phyloP scores from a whole-genome alignment of 2,888 invertebrate species.

The Amphipoea lucens region DNA sequence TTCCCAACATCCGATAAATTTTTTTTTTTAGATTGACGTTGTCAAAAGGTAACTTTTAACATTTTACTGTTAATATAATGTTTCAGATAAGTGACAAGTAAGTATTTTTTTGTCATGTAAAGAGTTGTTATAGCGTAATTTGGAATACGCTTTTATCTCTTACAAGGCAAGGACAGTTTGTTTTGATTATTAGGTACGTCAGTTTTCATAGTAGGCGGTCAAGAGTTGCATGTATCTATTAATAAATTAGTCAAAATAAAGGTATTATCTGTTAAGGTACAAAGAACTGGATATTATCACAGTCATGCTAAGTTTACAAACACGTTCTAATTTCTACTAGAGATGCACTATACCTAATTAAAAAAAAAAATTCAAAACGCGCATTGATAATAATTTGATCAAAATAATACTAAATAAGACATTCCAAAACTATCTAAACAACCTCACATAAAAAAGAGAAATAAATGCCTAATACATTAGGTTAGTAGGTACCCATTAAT shows the following conservation, averaged over 20 bases:
- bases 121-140: neutral
- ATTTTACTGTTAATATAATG: neutral
- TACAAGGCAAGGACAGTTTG: neutral
- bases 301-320: constrained; percentile 54
- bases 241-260: constrained; percentile 45
- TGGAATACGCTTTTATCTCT: neutral
- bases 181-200: neutral
- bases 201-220: constrained; percentile 47
- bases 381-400: constrained; percentile 17
- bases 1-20: neutral
- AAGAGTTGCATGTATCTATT: constrained; percentile 32
- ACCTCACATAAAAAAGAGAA: neutral
- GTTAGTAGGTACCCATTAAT: constrained; percentile 1
- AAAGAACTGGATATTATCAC: constrained; percentile 50
- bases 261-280: constrained; percentile 27
- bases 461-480: neutral
- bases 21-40: too few species aligned
- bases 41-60: too few species aligned
- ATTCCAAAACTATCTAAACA: constrained; percentile 49
- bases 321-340: constrained; percentile 49
- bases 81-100: too few species aligned
- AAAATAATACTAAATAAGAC: constrained; percentile 19
- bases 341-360: constrained; percentile 41
- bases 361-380: constrained; percentile 15
- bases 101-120: neutral